Evolutionary conservation across 2,888 invertebrate species (phyloP).

Genomic region (Clitarchus hookeri): DNA sequence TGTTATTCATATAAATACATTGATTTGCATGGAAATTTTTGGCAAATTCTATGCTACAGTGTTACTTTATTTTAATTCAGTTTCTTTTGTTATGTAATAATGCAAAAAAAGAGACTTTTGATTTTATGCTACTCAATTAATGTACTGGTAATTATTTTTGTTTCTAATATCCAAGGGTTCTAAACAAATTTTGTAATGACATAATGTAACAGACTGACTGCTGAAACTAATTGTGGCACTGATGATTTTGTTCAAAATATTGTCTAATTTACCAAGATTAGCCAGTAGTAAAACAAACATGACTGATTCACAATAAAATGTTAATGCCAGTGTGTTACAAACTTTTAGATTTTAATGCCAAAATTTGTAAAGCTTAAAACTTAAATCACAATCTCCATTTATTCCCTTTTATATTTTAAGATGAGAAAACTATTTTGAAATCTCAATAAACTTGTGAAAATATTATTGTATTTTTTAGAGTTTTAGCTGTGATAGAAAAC

Average conservation of each 20-base stretch:
- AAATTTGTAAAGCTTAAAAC: not conserved
- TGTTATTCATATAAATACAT: conserved; percentile 31
- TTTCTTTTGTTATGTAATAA: conserved; percentile 17
- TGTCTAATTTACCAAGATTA: not conserved
- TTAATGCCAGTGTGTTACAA: too few species aligned
- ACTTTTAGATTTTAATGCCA: too few species aligned
- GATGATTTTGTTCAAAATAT: not conserved
- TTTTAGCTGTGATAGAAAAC: too few species aligned
- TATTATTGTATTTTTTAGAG: too few species aligned
- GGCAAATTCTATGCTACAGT: conserved; percentile 35
- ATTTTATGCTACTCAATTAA: conserved; percentile 25
- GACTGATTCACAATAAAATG: too few species aligned
- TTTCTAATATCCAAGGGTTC: conserved; percentile 21
- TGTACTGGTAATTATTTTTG: conserved; percentile 28
- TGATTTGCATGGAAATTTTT: conserved; percentile 35
- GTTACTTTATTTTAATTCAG: not conserved
- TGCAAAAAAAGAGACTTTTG: conserved; percentile 28
- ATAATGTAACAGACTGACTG: not conserved
- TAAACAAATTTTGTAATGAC: not conserved
- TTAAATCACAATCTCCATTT: not conserved
- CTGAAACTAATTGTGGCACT: not conserved
- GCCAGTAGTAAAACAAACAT: not conserved
- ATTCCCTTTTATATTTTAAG: too few species aligned
- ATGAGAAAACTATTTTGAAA: too few species aligned
- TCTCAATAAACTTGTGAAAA: too few species aligned